Evolutionary conservation across 1,140 invertebrate genomes (phyloP).

Genomic region (Sycophaga agraensis): DNA sequence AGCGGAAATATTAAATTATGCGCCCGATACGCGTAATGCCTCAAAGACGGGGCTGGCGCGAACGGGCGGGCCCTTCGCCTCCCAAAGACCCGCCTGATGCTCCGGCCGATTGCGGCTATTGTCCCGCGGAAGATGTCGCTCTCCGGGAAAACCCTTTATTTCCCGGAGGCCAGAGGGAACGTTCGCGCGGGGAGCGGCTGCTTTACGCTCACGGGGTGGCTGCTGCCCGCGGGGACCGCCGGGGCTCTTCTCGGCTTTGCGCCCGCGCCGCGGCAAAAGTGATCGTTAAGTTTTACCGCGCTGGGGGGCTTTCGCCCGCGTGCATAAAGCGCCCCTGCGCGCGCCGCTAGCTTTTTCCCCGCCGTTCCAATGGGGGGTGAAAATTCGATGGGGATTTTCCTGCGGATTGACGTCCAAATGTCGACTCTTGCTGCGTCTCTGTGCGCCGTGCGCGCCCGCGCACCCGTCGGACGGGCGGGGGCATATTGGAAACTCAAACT

Average conservation of each 20-base stretch:
- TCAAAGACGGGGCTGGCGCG: background rate
- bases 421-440: no score
- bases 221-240: no score
- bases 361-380: no score
- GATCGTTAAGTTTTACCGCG: constrained; percentile 18
- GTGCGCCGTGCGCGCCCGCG: no score
- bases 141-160: background rate
- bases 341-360: no score
- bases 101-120: background rate
- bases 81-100: background rate
- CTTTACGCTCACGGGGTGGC: background rate
- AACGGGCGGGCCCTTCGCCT: no score
- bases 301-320: background rate
- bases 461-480: no score
- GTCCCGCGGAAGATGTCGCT: background rate
- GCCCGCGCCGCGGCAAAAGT: background rate
- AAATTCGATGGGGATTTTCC: no score
- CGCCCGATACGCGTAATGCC: constrained; percentile 15
- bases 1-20: constrained; percentile 26
- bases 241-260: no score
- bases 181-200: background rate
- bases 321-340: no score
- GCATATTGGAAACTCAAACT: no score
- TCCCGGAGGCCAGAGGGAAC: background rate
- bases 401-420: no score